Percentiles rank a stretch among this genome's conserved stretches.
Conservation (phyloP, 2,797 vertebrate species). For the Fringilla coelebs region DNA sequence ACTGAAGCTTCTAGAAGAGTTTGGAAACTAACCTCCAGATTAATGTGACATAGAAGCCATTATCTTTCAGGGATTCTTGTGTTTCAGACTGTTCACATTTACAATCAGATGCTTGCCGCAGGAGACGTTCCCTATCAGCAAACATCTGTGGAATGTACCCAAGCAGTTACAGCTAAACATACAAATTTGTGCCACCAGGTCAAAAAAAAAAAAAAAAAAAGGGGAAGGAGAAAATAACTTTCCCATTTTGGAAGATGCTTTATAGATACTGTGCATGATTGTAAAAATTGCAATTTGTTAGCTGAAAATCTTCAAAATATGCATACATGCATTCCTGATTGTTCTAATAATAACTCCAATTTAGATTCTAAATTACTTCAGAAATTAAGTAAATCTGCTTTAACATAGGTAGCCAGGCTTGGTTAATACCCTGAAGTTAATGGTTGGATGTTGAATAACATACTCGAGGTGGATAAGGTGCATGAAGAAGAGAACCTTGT, state of each 20-base stretch:
- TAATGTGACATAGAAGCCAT: not conserved
- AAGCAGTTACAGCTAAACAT: not conserved
- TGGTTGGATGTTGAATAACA: not conserved
- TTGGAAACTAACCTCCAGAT: conserved; percentile 47
- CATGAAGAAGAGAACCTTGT: not conserved
- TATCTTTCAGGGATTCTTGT: not conserved
- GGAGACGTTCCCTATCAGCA: not conserved
- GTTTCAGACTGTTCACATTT: conserved; percentile 8
- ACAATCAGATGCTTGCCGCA: not conserved
- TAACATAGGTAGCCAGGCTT: not conserved
- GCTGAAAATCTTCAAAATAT: not conserved
- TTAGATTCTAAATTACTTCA: not conserved
- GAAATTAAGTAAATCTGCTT: not conserved
- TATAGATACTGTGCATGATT: not conserved
- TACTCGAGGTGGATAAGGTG: accelerated
- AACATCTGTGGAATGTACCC: conserved; percentile 27
- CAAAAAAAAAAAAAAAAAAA: not conserved
- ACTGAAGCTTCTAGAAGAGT: conserved; percentile 35
- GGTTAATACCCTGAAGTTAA: not conserved
- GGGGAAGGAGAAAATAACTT: not conserved
- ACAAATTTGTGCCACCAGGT: conserved; percentile 14
- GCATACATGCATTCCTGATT: not conserved
- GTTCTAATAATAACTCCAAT: not conserved
- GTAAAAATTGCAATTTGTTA: not conserved
- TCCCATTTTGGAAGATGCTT: not conserved